Base-by-base conservation (phyloP, 2,113 vertebrate species). In the Anser brachyrhynchus region DNA sequence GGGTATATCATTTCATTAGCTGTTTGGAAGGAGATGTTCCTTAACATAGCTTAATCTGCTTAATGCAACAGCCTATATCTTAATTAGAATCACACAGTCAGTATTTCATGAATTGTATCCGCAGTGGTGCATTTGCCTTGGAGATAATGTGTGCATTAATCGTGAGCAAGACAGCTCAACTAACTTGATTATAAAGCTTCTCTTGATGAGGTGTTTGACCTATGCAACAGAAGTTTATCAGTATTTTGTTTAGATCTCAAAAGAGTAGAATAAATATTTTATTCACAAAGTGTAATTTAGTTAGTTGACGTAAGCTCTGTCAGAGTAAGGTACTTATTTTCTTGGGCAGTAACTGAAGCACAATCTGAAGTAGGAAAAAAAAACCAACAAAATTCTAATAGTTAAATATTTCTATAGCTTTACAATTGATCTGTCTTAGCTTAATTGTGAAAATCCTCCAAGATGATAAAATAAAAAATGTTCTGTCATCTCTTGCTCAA, bases 51-150 rank as follows among this genome's bases (percentile, higher is more conserved):
- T 90, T 90, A 70, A 90, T 91, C 87, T 83, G 19, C 52, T 86
- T 81, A 79, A 77, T 90, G 46, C 22, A 90, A 55, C 51, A 86
- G 71, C 55, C 64, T 91, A 4, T 80, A 90, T 90, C 82, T 94
- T 91, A 95, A 91, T 90, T 92, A 92, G 90, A 93, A 92, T 88
- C 8, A 0, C 64, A 20, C 3, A 2, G 81, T 84, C 81, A 69
- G n/a, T 87, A 39, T 90, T 91, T 90, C 25, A 77, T 51, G 2
- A 61, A 55, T 67, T 88, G 52, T 91, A 59, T 90, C 67, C 16
- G 2, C 59, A 77, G 72, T 73, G 46, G 37, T 74, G 52, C 80
- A 39, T 88, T 89, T 93, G 33, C 71, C 59, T 84, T 71, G 57
- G 72, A 94, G 85, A 95, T 6, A 80, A 22, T 5, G 20, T 44